Base-by-base conservation (phyloP, 2,888 invertebrate species). In the Empis stercorea region DNA sequence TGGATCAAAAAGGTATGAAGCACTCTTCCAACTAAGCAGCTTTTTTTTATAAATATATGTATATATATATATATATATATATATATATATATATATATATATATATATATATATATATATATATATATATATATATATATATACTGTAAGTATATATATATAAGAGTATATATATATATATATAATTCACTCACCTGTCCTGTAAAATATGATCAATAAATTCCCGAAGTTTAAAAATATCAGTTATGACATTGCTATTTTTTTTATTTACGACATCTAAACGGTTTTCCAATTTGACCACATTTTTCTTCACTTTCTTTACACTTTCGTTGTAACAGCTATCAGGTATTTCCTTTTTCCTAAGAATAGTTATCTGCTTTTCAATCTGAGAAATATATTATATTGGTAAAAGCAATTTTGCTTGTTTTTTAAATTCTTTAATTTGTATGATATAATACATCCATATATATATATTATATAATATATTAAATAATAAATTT, bases 131-230 rank as follows among this genome's bases (percentile, higher is more conserved):
- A n/a, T n/a, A n/a, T n/a, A n/a, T n/a, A n/a, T n/a, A n/a, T n/a
- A n/a, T n/a, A n/a, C n/a, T n/a, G n/a, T n/a, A n/a, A n/a, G n/a
- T n/a, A n/a, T n/a, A n/a, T n/a, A n/a, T n/a, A n/a, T n/a, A n/a
- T n/a, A n/a, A n/a, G n/a, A n/a, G n/a, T n/a, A n/a, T n/a, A n/a
- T n/a, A n/a, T n/a, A n/a, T n/a, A n/a, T n/a, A n/a, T n/a, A 5
- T 20, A 20, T 20, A 4, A 20, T 20, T 20, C 20, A 20, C 53
- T 60, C 60, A 79, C 81, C 82, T 76, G 66, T 92, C 91, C 51
- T 84, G 80, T 1, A 93, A 66, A 55, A 91, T 74, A 53, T 84
- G 79, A 60, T 92, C 85, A 44, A 94, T 91, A 57, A 86, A 82
- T 11, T 81, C 75, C 20, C 92, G 71, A 58, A 88, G 72, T 55